phyloP scores from a whole-genome alignment of 2,888 invertebrate genomes.

The Zaprionus bogoriensis region DNA sequence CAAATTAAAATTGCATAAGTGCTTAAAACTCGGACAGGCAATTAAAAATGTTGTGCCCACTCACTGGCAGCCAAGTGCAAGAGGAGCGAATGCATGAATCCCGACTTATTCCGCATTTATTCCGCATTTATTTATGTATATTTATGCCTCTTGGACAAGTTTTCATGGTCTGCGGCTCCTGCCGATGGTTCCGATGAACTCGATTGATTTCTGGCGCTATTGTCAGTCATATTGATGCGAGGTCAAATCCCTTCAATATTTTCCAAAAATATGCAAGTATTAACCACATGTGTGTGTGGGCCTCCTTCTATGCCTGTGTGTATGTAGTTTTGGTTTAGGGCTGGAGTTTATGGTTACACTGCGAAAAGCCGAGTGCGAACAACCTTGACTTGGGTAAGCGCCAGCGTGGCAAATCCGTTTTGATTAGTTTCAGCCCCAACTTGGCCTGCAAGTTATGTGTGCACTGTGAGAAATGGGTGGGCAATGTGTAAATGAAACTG shows the following conservation, averaged over 20 bases:
- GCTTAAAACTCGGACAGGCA: conserved; percentile 18
- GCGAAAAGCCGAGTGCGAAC: neutral
- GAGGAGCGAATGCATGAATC: neutral
- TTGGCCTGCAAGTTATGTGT: conserved; percentile 20
- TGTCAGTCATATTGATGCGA: conserved; percentile 34
- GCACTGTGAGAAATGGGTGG: neutral
- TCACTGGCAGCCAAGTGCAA: neutral
- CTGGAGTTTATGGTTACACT: neutral
- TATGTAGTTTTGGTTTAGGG: conserved; percentile 8
- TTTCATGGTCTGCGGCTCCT: conserved; percentile 8
- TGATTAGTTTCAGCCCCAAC: neutral
- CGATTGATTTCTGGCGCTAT: conserved; percentile 45
- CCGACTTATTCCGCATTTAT: neutral
- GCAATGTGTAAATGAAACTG: neutral
- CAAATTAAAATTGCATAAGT: conserved; percentile 12
- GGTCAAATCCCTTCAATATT: conserved; percentile 22
- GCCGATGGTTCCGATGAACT: conserved; percentile 40
- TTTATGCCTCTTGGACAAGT: conserved; percentile 3
- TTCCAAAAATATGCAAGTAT: neutral
- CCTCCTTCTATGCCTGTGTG: conserved; percentile 1
- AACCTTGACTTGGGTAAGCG: neutral
- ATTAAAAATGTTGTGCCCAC: too few relatives aligned
- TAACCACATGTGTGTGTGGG: neutral
- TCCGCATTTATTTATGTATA: neutral
- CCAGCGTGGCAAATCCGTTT: neutral